Conservation (phyloP, 1,140 invertebrate genomes). For the Drosophila busckii region DNA sequence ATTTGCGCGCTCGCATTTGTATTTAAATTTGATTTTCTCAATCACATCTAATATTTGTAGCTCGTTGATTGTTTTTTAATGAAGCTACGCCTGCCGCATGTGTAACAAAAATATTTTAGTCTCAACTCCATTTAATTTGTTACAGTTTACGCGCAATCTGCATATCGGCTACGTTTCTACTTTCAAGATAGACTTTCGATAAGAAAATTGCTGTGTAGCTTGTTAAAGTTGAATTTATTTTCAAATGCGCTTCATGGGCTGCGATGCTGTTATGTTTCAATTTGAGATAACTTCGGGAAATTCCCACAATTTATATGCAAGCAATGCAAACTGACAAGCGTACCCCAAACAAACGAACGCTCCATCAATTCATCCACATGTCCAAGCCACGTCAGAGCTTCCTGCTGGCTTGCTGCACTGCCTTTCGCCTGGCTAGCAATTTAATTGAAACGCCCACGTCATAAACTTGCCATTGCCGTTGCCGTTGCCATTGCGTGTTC, state of each 20-base stretch:
- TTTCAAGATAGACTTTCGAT: too few relatives aligned
- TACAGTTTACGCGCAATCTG: constrained; percentile 59
- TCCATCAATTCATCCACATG: constrained; percentile 28
- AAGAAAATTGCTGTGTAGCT: too few relatives aligned
- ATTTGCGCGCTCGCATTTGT: constrained; percentile 66
- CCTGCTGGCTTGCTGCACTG: constrained; percentile 34
- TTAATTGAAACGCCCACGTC: constrained; percentile 75
- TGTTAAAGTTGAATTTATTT: too few relatives aligned
- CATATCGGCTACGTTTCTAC: constrained; percentile 39
- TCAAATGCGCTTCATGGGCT: too few relatives aligned
- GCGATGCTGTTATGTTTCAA: too few relatives aligned
- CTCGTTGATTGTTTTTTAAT: constrained; percentile 68
- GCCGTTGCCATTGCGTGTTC: constrained; percentile 62
- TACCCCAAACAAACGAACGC: constrained; percentile 60
- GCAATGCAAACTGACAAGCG: constrained; percentile 47
- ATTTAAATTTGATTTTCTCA: constrained; percentile 52
- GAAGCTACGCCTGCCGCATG: constrained; percentile 48
- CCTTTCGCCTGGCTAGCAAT: constrained; percentile 41
- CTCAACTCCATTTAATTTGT: too few relatives aligned
- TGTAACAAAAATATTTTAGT: constrained; percentile 69
- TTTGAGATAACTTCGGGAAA: too few relatives aligned
- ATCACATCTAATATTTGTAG: constrained; percentile 15
- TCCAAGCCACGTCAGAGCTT: constrained; percentile 49
- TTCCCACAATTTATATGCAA: too few relatives aligned
- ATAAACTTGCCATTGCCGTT: constrained; percentile 49